Conservation (phyloP, 1,140 invertebrate genomes). For the Orussus abietinus region DNA sequence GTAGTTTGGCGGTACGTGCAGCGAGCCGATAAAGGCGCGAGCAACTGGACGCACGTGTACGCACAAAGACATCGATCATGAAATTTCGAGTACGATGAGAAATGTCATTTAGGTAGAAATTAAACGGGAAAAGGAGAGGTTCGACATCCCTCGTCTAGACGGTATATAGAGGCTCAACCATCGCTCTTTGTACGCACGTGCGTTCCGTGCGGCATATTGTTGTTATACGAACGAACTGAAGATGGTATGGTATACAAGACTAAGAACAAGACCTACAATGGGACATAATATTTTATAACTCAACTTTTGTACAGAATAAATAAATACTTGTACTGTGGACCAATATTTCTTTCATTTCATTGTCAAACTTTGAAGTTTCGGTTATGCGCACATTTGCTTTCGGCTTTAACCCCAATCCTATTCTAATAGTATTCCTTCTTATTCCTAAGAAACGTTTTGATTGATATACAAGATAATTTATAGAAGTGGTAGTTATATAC, state of each 20-base stretch:
- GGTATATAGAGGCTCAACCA: no score
- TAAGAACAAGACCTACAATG: constrained; percentile 47
- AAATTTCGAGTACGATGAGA: no score
- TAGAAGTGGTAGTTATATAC: no score
- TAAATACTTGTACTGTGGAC: constrained; percentile 51
- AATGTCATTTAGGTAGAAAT: no score
- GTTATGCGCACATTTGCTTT: no score
- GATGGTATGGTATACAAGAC: constrained; percentile 45
- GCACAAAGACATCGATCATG: no score
- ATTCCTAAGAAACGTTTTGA: no score
- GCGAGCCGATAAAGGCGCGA: constrained; percentile 27
- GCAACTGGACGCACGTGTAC: constrained; percentile 23
- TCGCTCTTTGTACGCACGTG: constrained; percentile 24
- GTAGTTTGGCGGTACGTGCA: constrained; percentile 33
- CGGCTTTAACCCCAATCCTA: no score
- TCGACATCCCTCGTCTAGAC: no score
- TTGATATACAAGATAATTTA: no score
- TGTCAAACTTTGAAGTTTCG: constrained; percentile 20
- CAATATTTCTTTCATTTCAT: constrained; percentile 48
- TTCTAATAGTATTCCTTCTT: no score
- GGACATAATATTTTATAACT: constrained; percentile 50
- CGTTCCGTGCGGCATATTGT: constrained; percentile 36
- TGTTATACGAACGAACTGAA: constrained; percentile 43
- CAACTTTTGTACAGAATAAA: constrained; percentile 51
- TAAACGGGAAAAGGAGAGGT: no score